A percentile compares a stretch with the other conserved stretches of the same genome.
Conservation (phyloP, 2,888 invertebrate genomes). For the Chesias legatella region DNA sequence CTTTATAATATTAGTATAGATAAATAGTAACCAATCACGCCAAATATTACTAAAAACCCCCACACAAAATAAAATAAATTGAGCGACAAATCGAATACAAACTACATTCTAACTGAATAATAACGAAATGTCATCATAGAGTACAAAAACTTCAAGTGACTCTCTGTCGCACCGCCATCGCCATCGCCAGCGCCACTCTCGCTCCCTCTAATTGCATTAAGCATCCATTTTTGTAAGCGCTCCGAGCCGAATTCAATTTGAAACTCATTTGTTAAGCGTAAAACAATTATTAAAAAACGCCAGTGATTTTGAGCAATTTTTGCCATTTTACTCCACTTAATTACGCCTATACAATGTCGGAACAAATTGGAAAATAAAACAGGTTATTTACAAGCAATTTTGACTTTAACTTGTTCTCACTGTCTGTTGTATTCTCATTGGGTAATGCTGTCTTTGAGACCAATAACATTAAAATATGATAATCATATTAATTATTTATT, state of each 20-base stretch:
- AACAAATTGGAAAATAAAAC: constrained; percentile 13
- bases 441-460: too few relatives aligned
- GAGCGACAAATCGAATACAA: constrained; percentile 45
- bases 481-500: too few relatives aligned
- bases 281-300: constrained; percentile 80
- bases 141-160: constrained; percentile 37
- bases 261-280: constrained; percentile 84
- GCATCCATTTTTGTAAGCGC: constrained; percentile 84
- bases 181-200: too few relatives aligned
- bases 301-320: constrained; percentile 74
- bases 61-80: constrained; percentile 33
- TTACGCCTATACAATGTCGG: constrained; percentile 27
- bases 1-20: neutral
- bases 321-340: constrained; percentile 69
- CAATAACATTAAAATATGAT: too few relatives aligned
- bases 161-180: constrained; percentile 38
- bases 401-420: constrained; percentile 2
- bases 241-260: constrained; percentile 83
- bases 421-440: too few relatives aligned
- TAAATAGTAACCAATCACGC: constrained; percentile 26
- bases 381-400: constrained; percentile 13
- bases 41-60: constrained; percentile 27
- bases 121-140: constrained; percentile 46
- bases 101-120: constrained; percentile 43
- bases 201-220: constrained; percentile 82